phyloP scores from a whole-genome alignment of 2,888 invertebrate genomes.

The Buathra laborator region DNA sequence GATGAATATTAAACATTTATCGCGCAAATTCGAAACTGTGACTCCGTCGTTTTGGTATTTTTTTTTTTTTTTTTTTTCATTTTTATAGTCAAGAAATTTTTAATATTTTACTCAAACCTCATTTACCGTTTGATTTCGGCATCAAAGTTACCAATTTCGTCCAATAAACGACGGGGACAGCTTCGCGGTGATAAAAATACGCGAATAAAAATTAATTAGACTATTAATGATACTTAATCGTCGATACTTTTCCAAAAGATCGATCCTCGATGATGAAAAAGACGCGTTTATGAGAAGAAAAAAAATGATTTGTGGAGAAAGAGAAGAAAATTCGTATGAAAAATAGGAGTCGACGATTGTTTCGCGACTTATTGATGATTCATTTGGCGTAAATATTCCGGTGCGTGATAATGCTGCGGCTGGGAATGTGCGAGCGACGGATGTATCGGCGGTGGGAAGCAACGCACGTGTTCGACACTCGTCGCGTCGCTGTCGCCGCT shows the following conservation, averaged over 20 bases:
- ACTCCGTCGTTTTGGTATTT: neutral
- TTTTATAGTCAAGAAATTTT: neutral
- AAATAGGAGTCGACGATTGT: constrained; percentile 14
- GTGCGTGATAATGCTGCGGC: constrained; percentile 87
- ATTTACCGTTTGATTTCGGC: neutral
- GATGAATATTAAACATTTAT: constrained; percentile 11
- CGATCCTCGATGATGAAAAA: constrained; percentile 17
- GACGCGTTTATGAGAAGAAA: neutral
- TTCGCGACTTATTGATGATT: constrained; percentile 81
- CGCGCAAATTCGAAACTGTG: neutral
- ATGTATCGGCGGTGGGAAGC: constrained; percentile 98
- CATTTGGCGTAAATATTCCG: constrained; percentile 85
- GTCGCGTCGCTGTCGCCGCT: constrained; percentile 93
- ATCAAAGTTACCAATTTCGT: neutral
- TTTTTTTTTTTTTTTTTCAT: neutral
- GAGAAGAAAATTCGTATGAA: constrained; percentile 28
- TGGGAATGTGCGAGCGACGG: constrained; percentile 89
- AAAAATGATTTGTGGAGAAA: neutral
- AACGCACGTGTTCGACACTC: constrained; percentile 98
- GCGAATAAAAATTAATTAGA: neutral
- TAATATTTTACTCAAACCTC: neutral
- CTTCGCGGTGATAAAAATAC: neutral
- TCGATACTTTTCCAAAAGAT: constrained; percentile 26
- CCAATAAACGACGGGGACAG: neutral
- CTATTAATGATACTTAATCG: constrained; percentile 23